Percentiles rank a stretch among this genome's conserved stretches.
These are phyloP conservation scores for Drosophila sproati DNA, from an alignment of 1,140 invertebrate genomes.

Conservation along the genomic window DNA sequence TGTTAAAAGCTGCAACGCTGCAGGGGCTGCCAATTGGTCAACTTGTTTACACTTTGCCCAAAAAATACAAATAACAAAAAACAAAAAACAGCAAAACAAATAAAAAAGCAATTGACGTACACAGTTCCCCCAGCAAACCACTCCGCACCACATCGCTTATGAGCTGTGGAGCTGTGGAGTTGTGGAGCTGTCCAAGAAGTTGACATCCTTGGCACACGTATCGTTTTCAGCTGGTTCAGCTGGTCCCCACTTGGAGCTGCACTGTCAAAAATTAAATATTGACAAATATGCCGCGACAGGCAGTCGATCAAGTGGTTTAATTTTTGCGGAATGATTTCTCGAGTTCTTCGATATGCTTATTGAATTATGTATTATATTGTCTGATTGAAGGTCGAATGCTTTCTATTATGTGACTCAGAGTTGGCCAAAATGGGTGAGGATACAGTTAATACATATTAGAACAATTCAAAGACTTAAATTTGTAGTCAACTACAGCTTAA, in stretches of 20 bases:
- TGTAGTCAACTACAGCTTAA: slow-evolving; percentile 4
- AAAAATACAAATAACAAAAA: slow-evolving; percentile 14
- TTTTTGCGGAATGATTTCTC: slow-evolving; percentile 30
- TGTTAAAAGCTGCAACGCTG: slow-evolving; percentile 15
- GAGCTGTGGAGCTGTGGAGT: slow-evolving; percentile 5
- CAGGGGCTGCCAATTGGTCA: slow-evolving; percentile 25
- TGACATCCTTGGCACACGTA: slow-evolving; percentile 76
- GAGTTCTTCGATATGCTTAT: slow-evolving; percentile 36
- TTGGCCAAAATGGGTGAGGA: not conserved
- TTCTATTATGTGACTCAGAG: slow-evolving; percentile 10
- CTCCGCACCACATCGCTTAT: slow-evolving; percentile 17
- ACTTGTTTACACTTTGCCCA: slow-evolving; percentile 48
- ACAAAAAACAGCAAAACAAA: not conserved
- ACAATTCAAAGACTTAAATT: not conserved
- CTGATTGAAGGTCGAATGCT: slow-evolving; percentile 50
- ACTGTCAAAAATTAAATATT: slow-evolving; percentile 60
- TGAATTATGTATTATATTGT: slow-evolving; percentile 66
- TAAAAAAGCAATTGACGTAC: slow-evolving; percentile 34
- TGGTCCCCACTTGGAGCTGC: slow-evolving; percentile 10
- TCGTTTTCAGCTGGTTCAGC: slow-evolving; percentile 53
- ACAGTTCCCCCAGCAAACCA: slow-evolving; percentile 2
- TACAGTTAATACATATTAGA: not conserved
- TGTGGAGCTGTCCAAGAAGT: slow-evolving; percentile 59
- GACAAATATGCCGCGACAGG: slow-evolving; percentile 42
- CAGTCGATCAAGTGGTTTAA: slow-evolving; percentile 40